These are phyloP conservation scores for Onychorhynchus coronatus DNA, from an alignment of 2,113 vertebrate species.

Conservation along the genomic window DNA sequence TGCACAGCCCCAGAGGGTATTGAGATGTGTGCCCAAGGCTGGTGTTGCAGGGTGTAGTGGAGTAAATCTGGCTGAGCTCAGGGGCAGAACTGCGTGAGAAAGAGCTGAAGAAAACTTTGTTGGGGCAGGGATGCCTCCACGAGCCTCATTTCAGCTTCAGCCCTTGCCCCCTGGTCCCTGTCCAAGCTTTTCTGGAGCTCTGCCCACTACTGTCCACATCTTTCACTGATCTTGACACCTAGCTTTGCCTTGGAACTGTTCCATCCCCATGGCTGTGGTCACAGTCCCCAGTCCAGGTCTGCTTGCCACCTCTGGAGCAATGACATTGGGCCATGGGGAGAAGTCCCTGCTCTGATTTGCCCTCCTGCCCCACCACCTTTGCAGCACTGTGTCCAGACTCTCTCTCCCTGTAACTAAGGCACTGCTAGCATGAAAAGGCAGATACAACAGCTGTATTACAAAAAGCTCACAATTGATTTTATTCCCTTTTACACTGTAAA, in stretches of 20 bases:
- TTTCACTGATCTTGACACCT: neutral
- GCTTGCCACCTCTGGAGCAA: neutral
- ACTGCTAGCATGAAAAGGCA: neutral
- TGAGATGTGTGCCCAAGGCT: neutral
- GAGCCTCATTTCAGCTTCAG: neutral
- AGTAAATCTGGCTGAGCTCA: neutral
- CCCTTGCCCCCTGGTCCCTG: neutral
- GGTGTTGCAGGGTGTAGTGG: accelerated
- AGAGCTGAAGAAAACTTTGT: neutral
- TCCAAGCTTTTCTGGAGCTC: neutral
- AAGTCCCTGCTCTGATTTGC: neutral
- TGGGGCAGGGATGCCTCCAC: accelerated
- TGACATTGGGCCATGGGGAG: neutral
- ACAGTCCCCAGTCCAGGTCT: neutral
- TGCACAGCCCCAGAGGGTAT: neutral
- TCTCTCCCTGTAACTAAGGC: neutral
- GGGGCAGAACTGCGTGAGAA: neutral
- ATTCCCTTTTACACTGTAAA: neutral
- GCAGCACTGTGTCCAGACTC: accelerated
- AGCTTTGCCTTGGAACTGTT: neutral
- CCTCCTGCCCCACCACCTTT: accelerated
- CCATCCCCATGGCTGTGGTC: neutral
- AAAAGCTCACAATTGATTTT: neutral
- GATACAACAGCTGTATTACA: neutral
- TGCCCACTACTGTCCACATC: neutral